A percentile compares a stretch with the other conserved stretches of the same genome.
Conservation (phyloP, 1,140 invertebrate species). For the Nasonia longicornis region DNA sequence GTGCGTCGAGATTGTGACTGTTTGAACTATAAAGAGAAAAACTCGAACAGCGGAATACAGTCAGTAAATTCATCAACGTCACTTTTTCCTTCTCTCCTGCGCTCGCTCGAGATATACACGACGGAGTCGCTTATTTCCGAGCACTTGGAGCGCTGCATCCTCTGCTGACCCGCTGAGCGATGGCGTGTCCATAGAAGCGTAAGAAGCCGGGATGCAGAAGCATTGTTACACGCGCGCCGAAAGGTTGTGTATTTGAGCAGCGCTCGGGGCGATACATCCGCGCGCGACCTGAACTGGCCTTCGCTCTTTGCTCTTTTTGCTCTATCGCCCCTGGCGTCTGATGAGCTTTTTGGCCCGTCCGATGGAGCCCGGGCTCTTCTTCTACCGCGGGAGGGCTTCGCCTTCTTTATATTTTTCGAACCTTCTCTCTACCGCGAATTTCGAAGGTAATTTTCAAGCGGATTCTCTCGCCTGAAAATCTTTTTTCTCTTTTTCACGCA, state of each 20-base stretch:
- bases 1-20: too few relatives aligned
- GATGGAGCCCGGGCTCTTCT: background rate
- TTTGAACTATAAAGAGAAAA: too few relatives aligned
- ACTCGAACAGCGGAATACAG: too few relatives aligned
- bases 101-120: background rate
- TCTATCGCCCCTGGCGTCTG: background rate
- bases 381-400: background rate
- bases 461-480: background rate
- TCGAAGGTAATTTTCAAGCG: background rate
- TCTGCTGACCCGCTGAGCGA: background rate
- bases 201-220: background rate
- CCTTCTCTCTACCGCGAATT: background rate
- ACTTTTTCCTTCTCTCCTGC: background rate
- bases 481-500: background rate
- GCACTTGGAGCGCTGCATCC: background rate
- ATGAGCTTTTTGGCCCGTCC: background rate
- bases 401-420: conserved; percentile 7
- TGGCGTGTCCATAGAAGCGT: background rate
- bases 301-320: background rate
- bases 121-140: background rate
- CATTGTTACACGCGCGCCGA: background rate
- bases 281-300: background rate
- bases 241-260: background rate
- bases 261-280: background rate
- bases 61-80: background rate